Conservation (phyloP, 2,113 vertebrate genomes). For the Strix aluco region DNA sequence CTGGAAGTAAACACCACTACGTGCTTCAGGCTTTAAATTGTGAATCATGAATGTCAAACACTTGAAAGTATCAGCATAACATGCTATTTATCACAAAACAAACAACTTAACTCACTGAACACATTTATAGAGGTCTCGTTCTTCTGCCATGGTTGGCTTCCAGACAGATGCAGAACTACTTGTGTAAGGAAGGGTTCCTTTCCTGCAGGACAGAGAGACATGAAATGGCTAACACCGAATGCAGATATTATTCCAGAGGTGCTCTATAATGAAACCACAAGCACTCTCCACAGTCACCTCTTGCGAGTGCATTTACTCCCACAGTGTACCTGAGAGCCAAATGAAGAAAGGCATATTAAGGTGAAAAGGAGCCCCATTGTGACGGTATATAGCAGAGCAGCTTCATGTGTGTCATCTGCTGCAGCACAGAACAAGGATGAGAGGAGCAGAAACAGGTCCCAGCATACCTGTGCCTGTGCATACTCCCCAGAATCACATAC, state of each 20-base stretch:
- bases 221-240: not conserved
- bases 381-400: not conserved
- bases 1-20: not conserved
- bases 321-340: not conserved
- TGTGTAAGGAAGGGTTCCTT: not conserved
- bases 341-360: not conserved
- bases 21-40: constrained; percentile 6
- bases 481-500: not conserved
- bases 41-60: constrained; percentile 37
- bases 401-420: not conserved
- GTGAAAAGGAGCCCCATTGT: not conserved
- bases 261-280: not conserved
- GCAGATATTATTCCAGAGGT: not conserved
- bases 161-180: not conserved
- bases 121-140: not conserved
- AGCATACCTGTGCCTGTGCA: not conserved
- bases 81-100: constrained; percentile 34
- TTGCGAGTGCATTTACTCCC: not conserved
- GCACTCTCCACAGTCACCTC: not conserved
- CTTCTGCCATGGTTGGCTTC: not conserved
- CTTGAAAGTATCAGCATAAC: constrained; percentile 19
- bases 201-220: not conserved
- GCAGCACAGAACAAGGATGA: not conserved
- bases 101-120: constrained; percentile 7
- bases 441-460: not conserved